These are phyloP conservation scores for Peromyscus nudipes DNA, from an alignment of 2,797 vertebrate genomes.

Conservation along the genomic window DNA sequence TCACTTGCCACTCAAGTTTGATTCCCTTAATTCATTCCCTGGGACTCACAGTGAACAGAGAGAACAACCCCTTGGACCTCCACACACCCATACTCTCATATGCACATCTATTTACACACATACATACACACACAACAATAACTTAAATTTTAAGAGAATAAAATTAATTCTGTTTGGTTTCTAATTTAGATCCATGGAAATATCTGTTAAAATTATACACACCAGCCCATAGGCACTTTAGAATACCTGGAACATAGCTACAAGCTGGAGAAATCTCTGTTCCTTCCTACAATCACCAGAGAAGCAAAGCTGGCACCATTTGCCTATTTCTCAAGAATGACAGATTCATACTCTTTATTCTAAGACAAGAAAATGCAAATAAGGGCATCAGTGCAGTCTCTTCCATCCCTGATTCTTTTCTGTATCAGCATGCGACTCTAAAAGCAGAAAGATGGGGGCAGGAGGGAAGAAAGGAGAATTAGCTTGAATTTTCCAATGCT, in stretches of 20 bases:
- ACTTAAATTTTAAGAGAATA: not conserved
- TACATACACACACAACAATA: not conserved
- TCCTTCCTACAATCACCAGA: not conserved
- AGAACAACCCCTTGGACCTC: not conserved
- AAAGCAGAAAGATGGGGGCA: not conserved
- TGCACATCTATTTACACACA: not conserved
- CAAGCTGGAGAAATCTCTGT: not conserved
- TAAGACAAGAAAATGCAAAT: not conserved
- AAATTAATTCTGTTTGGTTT: not conserved
- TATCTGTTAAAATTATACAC: not conserved
- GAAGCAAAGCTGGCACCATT: not conserved
- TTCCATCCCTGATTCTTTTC: slow-evolving; percentile 40
- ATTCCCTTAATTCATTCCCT: not conserved
- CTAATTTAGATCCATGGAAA: not conserved
- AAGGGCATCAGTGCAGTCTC: not conserved
- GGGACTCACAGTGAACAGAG: not conserved
- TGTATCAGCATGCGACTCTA: not conserved
- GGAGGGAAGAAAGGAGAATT: not conserved
- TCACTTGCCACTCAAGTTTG: not conserved
- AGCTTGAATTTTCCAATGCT: slow-evolving; percentile 51
- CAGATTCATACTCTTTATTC: not conserved
- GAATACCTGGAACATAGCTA: not conserved
- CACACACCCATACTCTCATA: not conserved
- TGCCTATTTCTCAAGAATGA: not conserved
- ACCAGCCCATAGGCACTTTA: not conserved